Evolutionary conservation across 2,888 invertebrate species (phyloP), one percentile per base, ranked within the genome.

Genomic region (Pogonocherus hispidulus): DNA sequence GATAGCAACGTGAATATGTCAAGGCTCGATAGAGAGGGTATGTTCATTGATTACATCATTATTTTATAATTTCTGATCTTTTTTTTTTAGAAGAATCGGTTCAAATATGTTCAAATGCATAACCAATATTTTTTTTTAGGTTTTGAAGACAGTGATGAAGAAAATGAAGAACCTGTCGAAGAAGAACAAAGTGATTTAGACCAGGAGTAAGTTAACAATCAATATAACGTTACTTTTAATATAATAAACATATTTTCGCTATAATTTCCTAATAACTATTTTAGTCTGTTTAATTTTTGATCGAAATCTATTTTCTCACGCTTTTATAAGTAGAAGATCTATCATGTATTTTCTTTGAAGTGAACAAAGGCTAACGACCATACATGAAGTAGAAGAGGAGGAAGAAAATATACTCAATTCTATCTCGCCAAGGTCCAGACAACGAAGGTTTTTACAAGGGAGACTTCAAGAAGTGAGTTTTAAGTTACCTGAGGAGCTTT

Each of bases 391-490:
- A 9, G 57, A 44, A 23, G 41, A 59, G 14, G 59, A 59, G 23
- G 57, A 49, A 16, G 37, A 49, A 9, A 16, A 19, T 8, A 35
- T 35, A 8, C 22, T 8, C 3, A 51, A 14, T 22, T 35, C 60
- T 11, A 1, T 16, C 1, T 49, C 49, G 6, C 62, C 51, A 14
- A 49, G 51, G 35, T 35, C 62, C 14, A 35, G 27, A 32, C 62
- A 62, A 35, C 49, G 62, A 16, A 35, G 62, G 27, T 51, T 49
- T 11, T 5, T 60, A 9, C 16, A 60, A 22, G 62, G 62, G 2
- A 19, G 62, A 22, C 51, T 62, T 3, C 62, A 62, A 22, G 62
- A 62, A 9, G 62, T 62, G 46, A 20, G 19, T 44, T n/a, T n/a
- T n/a, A 19, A n/a, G 1, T n/a, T 22, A 22, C 49, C 11, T 0